phyloP scores from a whole-genome alignment of 2,797 vertebrate species.

The Vireo griseus region DNA sequence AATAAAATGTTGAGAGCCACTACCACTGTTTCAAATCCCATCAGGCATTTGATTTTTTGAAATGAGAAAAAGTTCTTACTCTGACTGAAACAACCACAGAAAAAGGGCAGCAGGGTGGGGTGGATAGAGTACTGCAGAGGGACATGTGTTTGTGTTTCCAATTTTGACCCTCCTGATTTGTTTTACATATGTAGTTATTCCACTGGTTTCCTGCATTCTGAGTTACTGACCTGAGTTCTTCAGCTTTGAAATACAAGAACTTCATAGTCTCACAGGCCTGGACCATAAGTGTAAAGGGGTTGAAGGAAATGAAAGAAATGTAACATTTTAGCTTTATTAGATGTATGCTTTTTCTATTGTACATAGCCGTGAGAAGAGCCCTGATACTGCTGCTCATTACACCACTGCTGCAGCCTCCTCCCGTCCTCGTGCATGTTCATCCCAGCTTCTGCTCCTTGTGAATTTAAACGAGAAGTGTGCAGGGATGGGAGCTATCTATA shows the following conservation, averaged over 20 bases:
- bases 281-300: neutral
- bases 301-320: neutral
- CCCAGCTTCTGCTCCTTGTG: neutral
- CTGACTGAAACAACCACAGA: neutral
- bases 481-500: accelerated
- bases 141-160: neutral
- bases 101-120: neutral
- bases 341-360: neutral
- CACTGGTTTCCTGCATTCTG: neutral
- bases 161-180: neutral
- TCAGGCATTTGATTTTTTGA: neutral
- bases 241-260: neutral
- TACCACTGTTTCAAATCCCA: neutral
- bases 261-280: neutral
- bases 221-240: neutral
- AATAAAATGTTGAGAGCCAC: neutral
- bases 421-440: neutral
- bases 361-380: accelerated
- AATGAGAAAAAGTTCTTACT: neutral
- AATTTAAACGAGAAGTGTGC: neutral
- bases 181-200: neutral
- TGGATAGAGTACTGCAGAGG: neutral
- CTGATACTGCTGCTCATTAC: neutral
- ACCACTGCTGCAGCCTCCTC: neutral
- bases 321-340: neutral